Evolutionary conservation across 92 coral and sea anemone genomes (phyloP), one percentile per base, ranked within the genome.

Genomic region (Heteractis magnifica): DNA sequence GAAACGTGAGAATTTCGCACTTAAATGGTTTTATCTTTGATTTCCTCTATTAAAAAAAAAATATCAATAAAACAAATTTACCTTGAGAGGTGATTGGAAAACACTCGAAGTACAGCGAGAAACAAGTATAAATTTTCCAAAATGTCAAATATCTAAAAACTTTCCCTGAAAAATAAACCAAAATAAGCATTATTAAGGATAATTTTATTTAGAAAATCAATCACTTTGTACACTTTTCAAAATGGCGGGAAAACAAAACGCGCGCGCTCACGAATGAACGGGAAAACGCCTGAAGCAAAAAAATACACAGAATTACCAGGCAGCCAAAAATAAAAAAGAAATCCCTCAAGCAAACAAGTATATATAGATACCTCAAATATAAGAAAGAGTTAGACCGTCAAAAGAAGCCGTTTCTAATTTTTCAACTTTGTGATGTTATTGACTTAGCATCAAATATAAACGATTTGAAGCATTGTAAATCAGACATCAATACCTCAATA

Each of bases 361-460:
- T 18, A 56, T 55, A 77, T 77, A 56, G 18, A 65, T 18, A 19
- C 72, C 65, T 56, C 81, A 26, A 20, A 77, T 73, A 10, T n/a
- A 55, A 77, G 72, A 6, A 77, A 23, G 68, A 13, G 13, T 7
- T 52, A 51, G 44, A 58, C 51, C 72, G 72, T 58, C 52, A 78
- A 26, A 78, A 58, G 10, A 34, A 44, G 71, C 81, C 68, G 81
- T 56, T 56, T 78, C 18, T 41, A 59, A 59, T 59, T 78, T 55
- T 77, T 55, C 81, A 77, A n/a, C 8, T 59, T 62, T 56, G 1
- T 78, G 81, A 78, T 53, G 52, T 56, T 78, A 48, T 78, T 78
- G 81, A 78, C 81, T 55, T 78, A 26, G 52, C 20, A 51, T 6
- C 78, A 41, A 78, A 21, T 7, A n/a, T 23, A 68, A 21, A 78